phyloP scores from a whole-genome alignment of 2,113 vertebrate species.

The Oenanthe oenanthe region DNA sequence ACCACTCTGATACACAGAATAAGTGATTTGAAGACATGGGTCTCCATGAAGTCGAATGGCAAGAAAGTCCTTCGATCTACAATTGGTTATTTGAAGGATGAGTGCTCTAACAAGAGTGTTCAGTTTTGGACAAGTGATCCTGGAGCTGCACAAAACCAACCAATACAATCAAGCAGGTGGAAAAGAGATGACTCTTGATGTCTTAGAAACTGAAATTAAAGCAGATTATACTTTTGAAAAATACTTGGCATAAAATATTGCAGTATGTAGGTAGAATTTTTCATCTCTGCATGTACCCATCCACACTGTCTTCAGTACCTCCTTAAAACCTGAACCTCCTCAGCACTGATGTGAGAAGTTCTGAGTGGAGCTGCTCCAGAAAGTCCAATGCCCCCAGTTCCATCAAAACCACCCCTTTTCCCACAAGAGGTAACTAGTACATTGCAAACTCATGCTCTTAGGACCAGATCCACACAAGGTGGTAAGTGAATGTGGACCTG shows the following conservation, averaged over 20 bases:
- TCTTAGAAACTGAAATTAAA: conserved; percentile 4
- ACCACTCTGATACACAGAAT: not conserved
- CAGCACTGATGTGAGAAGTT: not conserved
- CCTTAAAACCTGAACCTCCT: rapidly evolving
- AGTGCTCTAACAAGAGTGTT: not conserved
- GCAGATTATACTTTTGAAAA: not conserved
- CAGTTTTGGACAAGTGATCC: not conserved
- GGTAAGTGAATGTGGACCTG: not conserved
- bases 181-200: not conserved
- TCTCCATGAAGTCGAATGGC: not conserved
- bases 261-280: not conserved
- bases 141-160: not conserved
- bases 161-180: not conserved
- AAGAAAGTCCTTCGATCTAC: not conserved
- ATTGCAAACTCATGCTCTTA: not conserved
- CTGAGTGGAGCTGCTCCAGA: not conserved
- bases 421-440: not conserved
- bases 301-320: not conserved
- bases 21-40: not conserved
- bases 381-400: not conserved
- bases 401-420: not conserved
- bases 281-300: not conserved
- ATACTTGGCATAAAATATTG: not conserved
- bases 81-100: not conserved
- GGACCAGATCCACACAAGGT: not conserved